Evolutionary conservation across 1,140 invertebrate genomes (phyloP).

Genomic region (Apis dorsata): DNA sequence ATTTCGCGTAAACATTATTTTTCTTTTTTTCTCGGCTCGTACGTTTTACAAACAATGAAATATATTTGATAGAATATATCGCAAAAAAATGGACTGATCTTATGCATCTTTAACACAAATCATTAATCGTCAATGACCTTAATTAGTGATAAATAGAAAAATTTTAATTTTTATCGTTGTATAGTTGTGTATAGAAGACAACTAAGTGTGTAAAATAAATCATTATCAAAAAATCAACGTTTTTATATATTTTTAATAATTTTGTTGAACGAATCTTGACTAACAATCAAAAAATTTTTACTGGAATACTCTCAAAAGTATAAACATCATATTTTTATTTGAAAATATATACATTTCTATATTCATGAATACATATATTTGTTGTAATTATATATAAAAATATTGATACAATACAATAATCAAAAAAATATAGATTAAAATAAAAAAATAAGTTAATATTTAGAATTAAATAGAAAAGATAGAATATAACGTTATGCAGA

Average conservation of each 20-base stretch:
- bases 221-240: constrained; percentile 70
- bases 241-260: background rate
- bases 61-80: constrained; percentile 38
- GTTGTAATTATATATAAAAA: constrained; percentile 7
- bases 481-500: background rate
- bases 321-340: constrained; percentile 64
- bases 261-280: too few relatives aligned
- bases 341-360: constrained; percentile 70
- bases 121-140: constrained; percentile 63
- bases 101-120: constrained; percentile 62
- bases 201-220: constrained; percentile 78
- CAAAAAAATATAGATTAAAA: background rate
- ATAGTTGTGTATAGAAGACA: constrained; percentile 79
- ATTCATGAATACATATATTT: constrained; percentile 36
- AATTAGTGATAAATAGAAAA: constrained; percentile 69
- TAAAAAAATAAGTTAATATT: background rate
- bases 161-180: constrained; percentile 78
- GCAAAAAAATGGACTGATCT: constrained; percentile 61
- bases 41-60: constrained; percentile 19
- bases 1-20: constrained; percentile 14
- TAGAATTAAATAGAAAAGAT: background rate
- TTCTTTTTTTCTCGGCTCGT: background rate
- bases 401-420: background rate
- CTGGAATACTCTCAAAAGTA: constrained; percentile 10
- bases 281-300: background rate